Evolutionary conservation across 2,797 vertebrate genomes (phyloP), one percentile per base, ranked within the genome.

Genomic region (Natrix natrix): DNA sequence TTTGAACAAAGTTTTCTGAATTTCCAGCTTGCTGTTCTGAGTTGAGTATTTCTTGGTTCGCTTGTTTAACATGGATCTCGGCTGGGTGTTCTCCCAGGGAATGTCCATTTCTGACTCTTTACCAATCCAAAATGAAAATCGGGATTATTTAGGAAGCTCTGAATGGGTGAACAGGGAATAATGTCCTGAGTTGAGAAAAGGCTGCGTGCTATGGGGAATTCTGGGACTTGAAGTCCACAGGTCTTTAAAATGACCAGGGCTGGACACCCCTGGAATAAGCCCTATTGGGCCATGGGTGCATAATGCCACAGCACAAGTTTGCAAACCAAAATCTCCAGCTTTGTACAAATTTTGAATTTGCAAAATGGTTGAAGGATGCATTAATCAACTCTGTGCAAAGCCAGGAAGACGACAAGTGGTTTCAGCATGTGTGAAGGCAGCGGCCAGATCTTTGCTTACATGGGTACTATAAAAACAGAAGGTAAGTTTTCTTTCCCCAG

Each of bases 1-100:
- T 94, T 95, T 94, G 95, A 95, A 83, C 96, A 95, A 96, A 97
- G 93, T 95, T 94, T 96, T 95, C 96, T 95, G 94, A 96, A 96
- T 96, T 95, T 95, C 93, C 96, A 94, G 87, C 91, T 11, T 89
- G 83, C 74, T 94, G 43, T 94, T 95, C 91, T 95, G 94, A 89
- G 90, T 95, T 1, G 2, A 0, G 89, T 57, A 0, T 10, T 91
- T 57, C 22, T 83, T 69, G 20, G 5, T 54, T 66, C 10, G 2
- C 48, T 83, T 20, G 11, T 43, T n/a, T 0, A 13, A 5, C 28
- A 0, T 13, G 17, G 52, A 54, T 86, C 11, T 22, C 1, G 13
- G 78, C 61, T 2, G 13, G 59, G 5, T 61, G 6, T 48, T 48
- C 60, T 52, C 43, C 63, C n/a, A 5, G 13, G 26, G 1, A 20